Base-by-base conservation (phyloP, 1,140 invertebrate genomes). In the Copidosoma floridanum region DNA sequence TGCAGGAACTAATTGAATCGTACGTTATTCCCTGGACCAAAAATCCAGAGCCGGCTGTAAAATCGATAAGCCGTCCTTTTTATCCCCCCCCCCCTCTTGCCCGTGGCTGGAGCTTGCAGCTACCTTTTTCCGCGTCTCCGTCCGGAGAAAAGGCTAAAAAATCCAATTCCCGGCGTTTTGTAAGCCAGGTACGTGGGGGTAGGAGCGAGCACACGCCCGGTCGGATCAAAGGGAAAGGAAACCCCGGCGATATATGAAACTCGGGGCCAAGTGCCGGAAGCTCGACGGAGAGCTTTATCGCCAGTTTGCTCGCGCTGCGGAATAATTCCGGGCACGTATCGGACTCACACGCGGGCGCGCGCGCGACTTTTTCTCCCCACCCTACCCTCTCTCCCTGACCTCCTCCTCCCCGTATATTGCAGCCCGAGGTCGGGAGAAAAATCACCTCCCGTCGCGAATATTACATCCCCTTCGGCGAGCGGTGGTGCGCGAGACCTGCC, bases 311-410 rank as follows among this genome's bases (percentile, higher is more conserved):
- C 32, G 58, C 27, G 51, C 12, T 40, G 11, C 29, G 16, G 51
- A 61, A 61, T 61, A 61, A 61, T 61, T 61, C 51, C 27, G 14
- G 40, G 51, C 51, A 54, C 58, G 58, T 61, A 61, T 54, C 48
- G 27, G 21, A n/a, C 21, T 32, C 29, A 12, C 29, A 8, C 6
- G 29, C 29, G 29, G 6, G 12, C 29, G 12, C 29, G 6, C 29
- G 12, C 29, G 29, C 29, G 6, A 32, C 12, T 32, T 12, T 6
- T 32, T 8, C 12, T 32, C 6, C 29, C 6, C 29, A 8, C 29
- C 6, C 29, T 32, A 12, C 29, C 12, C 29, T 12, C 12, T 12
- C 29, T 32, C 29, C 29, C 12, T 12, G 12, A 8, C 29, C 29
- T 32, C 29, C 6, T 32, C 29, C 29, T 32, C 29, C 29, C 12